Evolutionary conservation across 1,140 invertebrate genomes (phyloP), one percentile per base, ranked within the genome.

Genomic region (Drosophila dunni): DNA sequence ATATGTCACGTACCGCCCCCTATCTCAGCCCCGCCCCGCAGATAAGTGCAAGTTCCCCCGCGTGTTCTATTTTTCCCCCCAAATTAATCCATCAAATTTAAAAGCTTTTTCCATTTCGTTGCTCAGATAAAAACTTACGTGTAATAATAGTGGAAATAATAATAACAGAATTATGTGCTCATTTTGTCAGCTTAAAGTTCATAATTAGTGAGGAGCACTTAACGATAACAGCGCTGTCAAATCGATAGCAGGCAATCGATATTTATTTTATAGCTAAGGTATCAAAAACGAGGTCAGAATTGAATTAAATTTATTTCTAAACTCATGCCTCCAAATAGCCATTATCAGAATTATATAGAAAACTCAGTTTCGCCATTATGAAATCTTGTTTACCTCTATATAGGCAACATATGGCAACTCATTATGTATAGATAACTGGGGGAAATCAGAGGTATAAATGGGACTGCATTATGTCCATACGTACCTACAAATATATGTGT

Each of bases 11-110:
- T 65, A 45, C 56, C 62, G 13, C 3, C 33, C 5, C 33, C 11
- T 53, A 36, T 34, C 13, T 15, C 15, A 33, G 6, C 20, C 34
- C 53, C 9, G 7, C 0, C 17, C 10, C 8, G 17, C 8, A 68
- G 78, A 85, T 81, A 84, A 81, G 74, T 74, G 50, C 69, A 64
- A 29, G 11, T 46, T 54, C 60, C 69, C 50, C 76, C 67, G 34
- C 42, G 60, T 69, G 64, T 48, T 63, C 75, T 46, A 76, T 69
- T 79, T 72, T 36, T 40, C 34, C 38, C 38, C 44, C 42, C 75
- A 58, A 66, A 85, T 79, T 69, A 75, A 86, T 81, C 82, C 81
- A 86, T 70, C 68, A 86, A 85, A 57, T 88, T 79, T 66, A 82
- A 88, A 82, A 78, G 79, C 75, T 73, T 76, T 85, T 57, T 68